Evolutionary conservation across 92 coral and sea anemone genomes (phyloP), one percentile per base, ranked within the genome.

Genomic region (Ricordea florida): DNA sequence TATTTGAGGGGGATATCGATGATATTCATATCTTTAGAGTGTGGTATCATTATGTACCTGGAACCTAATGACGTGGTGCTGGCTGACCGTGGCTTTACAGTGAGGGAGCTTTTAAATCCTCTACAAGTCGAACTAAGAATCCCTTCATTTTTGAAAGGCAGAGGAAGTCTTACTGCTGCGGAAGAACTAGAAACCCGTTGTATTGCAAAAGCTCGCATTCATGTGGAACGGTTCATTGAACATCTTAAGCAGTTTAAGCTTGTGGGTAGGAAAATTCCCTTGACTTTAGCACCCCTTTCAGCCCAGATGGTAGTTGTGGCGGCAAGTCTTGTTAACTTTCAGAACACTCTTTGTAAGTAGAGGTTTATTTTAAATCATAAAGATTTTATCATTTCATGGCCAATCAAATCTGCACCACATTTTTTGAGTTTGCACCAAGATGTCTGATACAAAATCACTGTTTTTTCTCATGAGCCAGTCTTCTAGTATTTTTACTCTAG

Each of bases 271-370:
- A 76, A 67, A 58, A 67, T 84, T 48, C 84, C 89, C 53, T 23
- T 76, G 20, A 65, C 89, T 25, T 32, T 75, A 28, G 75, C 92
- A 28, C 91, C 87, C 15, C 73, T 86, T 28, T 86, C 87, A 26
- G 81, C 92, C 10, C 92, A 87, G 53, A 80, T 87, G 87, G 91
- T 86, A 29, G 87, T 86, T n/a, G 87, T 86, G 26, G 91, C 84
- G 8, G 69, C 79, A 52, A 66, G 55, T 13, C 87, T 86, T 10
- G 91, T 86, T 0, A 86, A 85, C 52, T 85, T 79, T 49, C 86
- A 86, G 75, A 59, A 65, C 34, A 58, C 63, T 20, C 77, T 85
- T 23, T 85, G 90, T 72, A 85, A 79, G 55, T 79, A 72, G 13
- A 47, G 22, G 2, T 17, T 45, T 45, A 61, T 13, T 15, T 44